These are phyloP conservation scores for Hydractinia echinata DNA, from an alignment of 30 jellyfish, hydroid and myxozoan genomes.

Conservation along the genomic window DNA sequence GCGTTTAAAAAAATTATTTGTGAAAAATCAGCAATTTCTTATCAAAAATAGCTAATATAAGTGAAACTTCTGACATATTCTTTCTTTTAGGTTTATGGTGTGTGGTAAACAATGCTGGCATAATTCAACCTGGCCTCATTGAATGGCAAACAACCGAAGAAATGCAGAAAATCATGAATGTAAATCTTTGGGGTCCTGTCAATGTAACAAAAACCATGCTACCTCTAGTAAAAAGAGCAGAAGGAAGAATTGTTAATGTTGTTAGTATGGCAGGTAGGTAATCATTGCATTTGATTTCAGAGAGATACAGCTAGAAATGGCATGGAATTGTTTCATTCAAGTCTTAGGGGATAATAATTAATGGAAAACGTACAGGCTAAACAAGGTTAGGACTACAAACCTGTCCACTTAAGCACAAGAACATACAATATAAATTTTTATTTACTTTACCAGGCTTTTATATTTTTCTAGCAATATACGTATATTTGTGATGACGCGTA, in stretches of 20 bases:
- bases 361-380: no score
- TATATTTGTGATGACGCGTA: neutral
- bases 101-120: slow-evolving; percentile 23
- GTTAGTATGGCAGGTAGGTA: slow-evolving; percentile 29
- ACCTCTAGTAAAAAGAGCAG: slow-evolving; percentile 20
- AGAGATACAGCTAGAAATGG: no score
- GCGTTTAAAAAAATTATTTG: no score
- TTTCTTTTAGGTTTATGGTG: slow-evolving; percentile 11
- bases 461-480: neutral
- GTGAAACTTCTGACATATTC: neutral
- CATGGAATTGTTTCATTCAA: no score
- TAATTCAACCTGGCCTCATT: slow-evolving; percentile 9
- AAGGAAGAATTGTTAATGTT: slow-evolving; percentile 21
- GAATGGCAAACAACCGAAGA: slow-evolving; percentile 35
- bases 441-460: neutral
- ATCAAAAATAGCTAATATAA: neutral
- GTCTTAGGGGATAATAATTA: no score
- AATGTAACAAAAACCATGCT: slow-evolving; percentile 25
- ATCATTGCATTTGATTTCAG: neutral
- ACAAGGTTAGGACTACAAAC: no score
- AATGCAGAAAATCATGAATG: slow-evolving; percentile 17
- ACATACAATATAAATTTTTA: no score
- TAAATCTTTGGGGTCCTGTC: slow-evolving; percentile 26
- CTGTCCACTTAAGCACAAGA: no score
- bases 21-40: no score